Evolutionary conservation across 2,113 vertebrate species (phyloP).

Genomic region (Phalacrocorax carbo): DNA sequence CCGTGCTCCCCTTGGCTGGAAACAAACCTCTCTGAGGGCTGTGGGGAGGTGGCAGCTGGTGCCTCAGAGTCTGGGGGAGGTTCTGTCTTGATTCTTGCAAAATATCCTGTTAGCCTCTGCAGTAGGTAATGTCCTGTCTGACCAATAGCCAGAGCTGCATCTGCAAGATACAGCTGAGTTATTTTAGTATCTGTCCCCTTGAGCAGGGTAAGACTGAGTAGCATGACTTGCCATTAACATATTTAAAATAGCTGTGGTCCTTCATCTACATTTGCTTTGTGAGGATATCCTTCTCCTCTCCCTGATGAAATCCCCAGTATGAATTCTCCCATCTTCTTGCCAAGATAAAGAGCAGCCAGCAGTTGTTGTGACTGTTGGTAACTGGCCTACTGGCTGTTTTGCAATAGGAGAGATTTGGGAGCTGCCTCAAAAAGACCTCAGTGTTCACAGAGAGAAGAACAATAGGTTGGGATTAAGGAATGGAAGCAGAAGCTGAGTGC

Average conservation of each 20-base stretch:
- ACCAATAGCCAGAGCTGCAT: slow-evolving; percentile 70
- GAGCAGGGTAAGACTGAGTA: slow-evolving; percentile 35
- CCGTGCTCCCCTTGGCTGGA: neutral
- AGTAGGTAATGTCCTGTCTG: slow-evolving; percentile 67
- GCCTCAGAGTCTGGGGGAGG: neutral
- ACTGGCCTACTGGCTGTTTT: slow-evolving; percentile 58
- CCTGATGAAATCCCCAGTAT: slow-evolving; percentile 39
- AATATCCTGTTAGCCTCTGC: slow-evolving; percentile 14
- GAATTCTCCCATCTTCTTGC: slow-evolving; percentile 43
- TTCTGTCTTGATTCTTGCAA: neutral
- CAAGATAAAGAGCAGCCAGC: slow-evolving; percentile 64
- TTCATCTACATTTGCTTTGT: slow-evolving; percentile 58
- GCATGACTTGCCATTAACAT: slow-evolving; percentile 43
- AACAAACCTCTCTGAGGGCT: neutral
- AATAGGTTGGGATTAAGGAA: slow-evolving; percentile 52
- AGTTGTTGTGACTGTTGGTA: slow-evolving; percentile 57
- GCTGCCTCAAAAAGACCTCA: slow-evolving; percentile 55
- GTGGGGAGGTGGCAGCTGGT: neutral
- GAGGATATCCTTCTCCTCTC: slow-evolving; percentile 36
- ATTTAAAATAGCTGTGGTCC: slow-evolving; percentile 57
- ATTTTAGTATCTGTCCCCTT: slow-evolving; percentile 44
- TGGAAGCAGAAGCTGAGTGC: slow-evolving; percentile 27
- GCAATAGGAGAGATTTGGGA: slow-evolving; percentile 52
- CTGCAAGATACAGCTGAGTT: slow-evolving; percentile 57
- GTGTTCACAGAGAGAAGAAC: slow-evolving; percentile 43